Evolutionary conservation across 2,113 vertebrate species (phyloP), one percentile per base, ranked within the genome.

Genomic region (Acanthisitta chloris): DNA sequence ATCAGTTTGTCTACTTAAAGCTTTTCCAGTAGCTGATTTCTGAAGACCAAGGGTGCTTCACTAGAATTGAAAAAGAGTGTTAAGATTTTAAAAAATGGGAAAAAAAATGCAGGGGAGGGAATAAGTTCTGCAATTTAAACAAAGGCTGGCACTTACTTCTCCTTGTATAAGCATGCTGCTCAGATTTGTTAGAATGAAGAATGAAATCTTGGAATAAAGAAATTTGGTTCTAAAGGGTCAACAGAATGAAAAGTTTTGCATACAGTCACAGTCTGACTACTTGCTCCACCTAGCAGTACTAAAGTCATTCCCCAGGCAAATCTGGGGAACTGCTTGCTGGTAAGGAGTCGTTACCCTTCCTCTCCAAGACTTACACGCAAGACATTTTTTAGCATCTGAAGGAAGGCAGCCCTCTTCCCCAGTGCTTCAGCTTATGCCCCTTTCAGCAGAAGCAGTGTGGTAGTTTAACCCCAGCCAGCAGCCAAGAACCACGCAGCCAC

Each of bases 241-340:
- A 12, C 10, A 48, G 36, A 55, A 77, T 6, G 4, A 45, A 20
- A 79, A 54, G 5, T 31, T 74, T 74, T 72, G 33, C 19, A 67
- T 31, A 20, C 1, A 54, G 31, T 4, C 0, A 2, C 9, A 43
- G 23, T 9, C 14, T 8, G 4, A 14, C 42, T 29, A 25, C 20
- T 17, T 46, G 20, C 10, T 57, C 45, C 31, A 69, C 9, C 3
- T 28, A 51, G 43, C 29, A 14, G 34, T 26, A 42, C 5, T 34
- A 55, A 85, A 88, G 29, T 34, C 12, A 23, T 34, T 54, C 8
- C 9, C 18, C 17, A 38, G 26, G 34, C 12, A 81, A 61, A 73
- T 36, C 33, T 4, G 8, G 19, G 24, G 29, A 84, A 15, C 15
- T 46, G 23, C 21, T 64, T 28, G 4, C n/a, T 67, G 17, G 20